Percentiles rank a stretch among this genome's conserved stretches.
phyloP scores from a whole-genome alignment of 2,888 invertebrate species.

The Hoplodrina ambigua region DNA sequence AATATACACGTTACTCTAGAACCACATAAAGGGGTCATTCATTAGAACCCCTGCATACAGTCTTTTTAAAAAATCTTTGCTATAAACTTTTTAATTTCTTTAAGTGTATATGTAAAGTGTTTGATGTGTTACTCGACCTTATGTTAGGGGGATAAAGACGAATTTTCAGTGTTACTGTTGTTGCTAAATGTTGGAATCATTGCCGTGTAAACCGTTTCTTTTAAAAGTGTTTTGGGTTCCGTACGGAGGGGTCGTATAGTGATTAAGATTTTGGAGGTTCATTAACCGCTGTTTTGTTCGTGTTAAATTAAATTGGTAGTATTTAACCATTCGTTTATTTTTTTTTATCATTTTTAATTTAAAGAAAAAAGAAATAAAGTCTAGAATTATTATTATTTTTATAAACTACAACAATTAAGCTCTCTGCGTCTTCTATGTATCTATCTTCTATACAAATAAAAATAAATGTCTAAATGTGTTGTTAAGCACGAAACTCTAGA shows the following conservation, averaged over 20 bases:
- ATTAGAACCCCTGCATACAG: slow-evolving; percentile 55
- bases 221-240: slow-evolving; percentile 64
- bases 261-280: background rate
- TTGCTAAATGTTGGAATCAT: slow-evolving; percentile 66
- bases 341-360: too few species aligned
- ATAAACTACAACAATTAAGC: too few species aligned
- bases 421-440: too few species aligned
- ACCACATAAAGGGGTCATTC: slow-evolving; percentile 60
- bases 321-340: too few species aligned
- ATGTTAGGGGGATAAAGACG: slow-evolving; percentile 41
- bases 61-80: slow-evolving; percentile 43
- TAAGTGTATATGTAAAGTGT: slow-evolving; percentile 36
- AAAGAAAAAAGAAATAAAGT: too few species aligned
- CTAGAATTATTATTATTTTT: too few species aligned
- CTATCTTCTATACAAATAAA: too few species aligned
- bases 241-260: background rate
- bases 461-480: too few species aligned
- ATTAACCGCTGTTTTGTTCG: too few species aligned
- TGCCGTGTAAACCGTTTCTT: slow-evolving; percentile 68
- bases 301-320: too few species aligned
- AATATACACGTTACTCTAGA: slow-evolving; percentile 21
- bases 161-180: slow-evolving; percentile 45
- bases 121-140: slow-evolving; percentile 44
- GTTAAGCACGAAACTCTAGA: too few species aligned
- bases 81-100: slow-evolving; percentile 64